Base-by-base conservation (phyloP, 2,888 invertebrate genomes). In the Cosmia pyralina region DNA sequence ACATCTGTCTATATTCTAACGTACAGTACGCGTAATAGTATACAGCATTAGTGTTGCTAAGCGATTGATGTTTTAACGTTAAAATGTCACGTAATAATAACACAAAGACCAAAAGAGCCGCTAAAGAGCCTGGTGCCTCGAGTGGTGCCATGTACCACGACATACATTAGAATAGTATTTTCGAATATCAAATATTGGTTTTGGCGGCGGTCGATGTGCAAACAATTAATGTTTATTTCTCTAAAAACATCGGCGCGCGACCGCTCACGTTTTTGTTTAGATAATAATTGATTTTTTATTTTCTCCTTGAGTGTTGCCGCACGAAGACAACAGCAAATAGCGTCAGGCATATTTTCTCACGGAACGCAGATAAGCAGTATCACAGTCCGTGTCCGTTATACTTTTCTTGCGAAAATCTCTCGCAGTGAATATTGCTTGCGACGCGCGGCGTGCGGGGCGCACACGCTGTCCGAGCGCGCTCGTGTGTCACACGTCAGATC, bases 121-220 rank as follows among this genome's bases (percentile, higher is more conserved):
- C 94, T 93, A 92, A 93, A 93, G 93, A 93, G 94, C 92, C 91
- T 92, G 92, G 92, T 91, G 92, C 89, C 88, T 86, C 88, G 90
- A 93, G 92, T 90, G 90, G 89, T 85, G 88, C 83, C 87, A 78
- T 93, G 93, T 93, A 92, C 92, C 90, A 89, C 93, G 92, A 95
- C 95, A 95, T 92, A 95, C 94, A 94, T 95, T 94, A 94, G 95
- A 95, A 95, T 94, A 94, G 95, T 94, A 94, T 96, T 96, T 96
- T 96, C 95, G 94, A 96, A 95, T 93, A 93, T 94, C 93, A 93
- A 96, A 96, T 96, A 96, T 96, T 96, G 90, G 91, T 93, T 92
- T 92, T 95, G 93, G 93, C 94, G 94, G 93, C 94, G 95, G 94
- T 93, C 95, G 94, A 92, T 95, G 88, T 90, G 93, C 92, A 95